These are phyloP conservation scores for Chaenodraco wilsoni DNA, from an alignment of 2,797 vertebrate species.

Conservation along the genomic window DNA sequence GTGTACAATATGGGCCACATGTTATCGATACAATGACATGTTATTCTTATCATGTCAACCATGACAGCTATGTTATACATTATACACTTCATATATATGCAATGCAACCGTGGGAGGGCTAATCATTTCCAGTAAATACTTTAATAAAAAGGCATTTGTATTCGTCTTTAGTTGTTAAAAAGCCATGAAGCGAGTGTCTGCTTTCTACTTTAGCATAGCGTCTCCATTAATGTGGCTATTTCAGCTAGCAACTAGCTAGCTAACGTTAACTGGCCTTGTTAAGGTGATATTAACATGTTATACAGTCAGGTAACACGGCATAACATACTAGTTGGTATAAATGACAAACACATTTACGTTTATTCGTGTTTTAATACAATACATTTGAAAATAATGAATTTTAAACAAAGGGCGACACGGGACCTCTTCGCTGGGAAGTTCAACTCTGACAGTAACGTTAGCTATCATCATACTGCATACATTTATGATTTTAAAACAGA, in stretches of 20 bases:
- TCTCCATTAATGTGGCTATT: constrained; percentile 1
- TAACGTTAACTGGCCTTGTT: background rate
- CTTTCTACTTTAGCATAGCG: constrained; percentile 11
- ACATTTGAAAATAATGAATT: background rate
- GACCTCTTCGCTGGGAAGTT: background rate
- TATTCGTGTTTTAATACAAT: background rate
- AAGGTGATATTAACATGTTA: background rate
- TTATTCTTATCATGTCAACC: background rate
- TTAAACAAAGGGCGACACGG: constrained; percentile 49
- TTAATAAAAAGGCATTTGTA: too few species aligned
- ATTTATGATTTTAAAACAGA: rapidly evolving
- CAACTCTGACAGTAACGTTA: background rate
- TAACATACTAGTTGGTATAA: rapidly evolving
- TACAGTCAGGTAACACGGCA: rapidly evolving
- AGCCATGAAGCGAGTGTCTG: background rate
- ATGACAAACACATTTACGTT: rapidly evolving
- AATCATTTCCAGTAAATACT: background rate
- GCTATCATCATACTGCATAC: too few species aligned
- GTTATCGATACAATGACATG: background rate
- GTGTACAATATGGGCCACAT: background rate
- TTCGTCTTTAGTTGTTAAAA: background rate
- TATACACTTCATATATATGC: background rate
- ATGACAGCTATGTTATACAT: background rate
- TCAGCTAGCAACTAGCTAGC: constrained; percentile 38
- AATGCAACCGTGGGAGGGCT: too few species aligned